These are phyloP conservation scores for Nothobranchius kuhntae DNA, from an alignment of 2,113 vertebrate species.

Conservation along the genomic window DNA sequence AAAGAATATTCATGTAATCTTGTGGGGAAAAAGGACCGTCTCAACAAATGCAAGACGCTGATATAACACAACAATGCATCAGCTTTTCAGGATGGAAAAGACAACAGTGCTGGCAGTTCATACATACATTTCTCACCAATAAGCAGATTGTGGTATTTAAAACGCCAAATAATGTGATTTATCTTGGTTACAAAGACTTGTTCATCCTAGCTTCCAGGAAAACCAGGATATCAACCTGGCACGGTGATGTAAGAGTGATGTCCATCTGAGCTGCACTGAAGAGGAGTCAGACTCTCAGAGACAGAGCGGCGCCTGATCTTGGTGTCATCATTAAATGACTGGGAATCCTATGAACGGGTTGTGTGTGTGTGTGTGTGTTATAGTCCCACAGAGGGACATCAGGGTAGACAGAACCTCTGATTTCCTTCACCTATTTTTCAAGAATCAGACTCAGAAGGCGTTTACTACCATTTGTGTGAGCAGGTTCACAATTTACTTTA, in stretches of 20 bases:
- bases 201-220: constrained; percentile 63
- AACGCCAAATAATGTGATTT: constrained; percentile 43
- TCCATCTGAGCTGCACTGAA: constrained; percentile 47
- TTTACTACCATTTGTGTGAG: too few relatives aligned
- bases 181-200: constrained; percentile 18
- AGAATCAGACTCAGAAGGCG: background rate
- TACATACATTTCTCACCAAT: constrained; percentile 16
- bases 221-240: constrained; percentile 37
- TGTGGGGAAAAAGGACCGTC: constrained; percentile 17
- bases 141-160: constrained; percentile 23
- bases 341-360: constrained; percentile 63
- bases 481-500: background rate
- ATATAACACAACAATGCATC: constrained; percentile 15
- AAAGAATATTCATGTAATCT: constrained; percentile 48
- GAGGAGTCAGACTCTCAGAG: constrained; percentile 54
- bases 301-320: constrained; percentile 66
- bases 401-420: constrained; percentile 41
- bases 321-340: constrained; percentile 66
- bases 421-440: too few relatives aligned
- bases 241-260: constrained; percentile 45
- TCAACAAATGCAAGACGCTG: constrained; percentile 25
- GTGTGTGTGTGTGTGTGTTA: constrained; percentile 7
- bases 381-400: background rate
- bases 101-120: constrained; percentile 11
- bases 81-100: constrained; percentile 6